Evolutionary conservation across 2,113 vertebrate species (phyloP).

Genomic region (Gnathonemus echidnorhynchus): DNA sequence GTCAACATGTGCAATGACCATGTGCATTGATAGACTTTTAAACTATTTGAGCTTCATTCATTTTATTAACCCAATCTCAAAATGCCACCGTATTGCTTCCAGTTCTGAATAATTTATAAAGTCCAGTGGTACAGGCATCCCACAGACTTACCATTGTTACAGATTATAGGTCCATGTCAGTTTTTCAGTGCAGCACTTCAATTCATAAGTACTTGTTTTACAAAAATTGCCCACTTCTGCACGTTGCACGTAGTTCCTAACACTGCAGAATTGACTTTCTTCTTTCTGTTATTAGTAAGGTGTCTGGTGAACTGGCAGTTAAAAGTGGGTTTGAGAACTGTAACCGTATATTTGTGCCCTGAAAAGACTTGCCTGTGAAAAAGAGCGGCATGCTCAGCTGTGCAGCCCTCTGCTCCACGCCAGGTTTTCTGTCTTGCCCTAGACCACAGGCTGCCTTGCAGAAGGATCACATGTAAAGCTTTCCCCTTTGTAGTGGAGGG

Average conservation of each 20-base stretch:
- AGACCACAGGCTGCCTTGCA: constrained; percentile 71
- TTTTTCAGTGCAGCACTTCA: not conserved
- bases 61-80: not conserved
- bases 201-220: not conserved
- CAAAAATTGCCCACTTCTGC: not conserved
- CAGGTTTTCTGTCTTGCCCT: constrained; percentile 68
- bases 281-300: not conserved
- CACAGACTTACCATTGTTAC: not conserved
- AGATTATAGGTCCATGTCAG: not conserved
- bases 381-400: not conserved
- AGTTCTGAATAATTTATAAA: not conserved
- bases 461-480: constrained; percentile 84
- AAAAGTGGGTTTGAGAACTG: not conserved
- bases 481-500: constrained; percentile 80
- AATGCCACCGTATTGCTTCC: not conserved
- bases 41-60: not conserved
- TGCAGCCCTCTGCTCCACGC: constrained; percentile 58
- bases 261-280: not conserved
- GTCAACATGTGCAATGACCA: not conserved
- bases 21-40: not conserved
- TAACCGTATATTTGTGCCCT: constrained; percentile 5
- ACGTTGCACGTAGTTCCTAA: not conserved
- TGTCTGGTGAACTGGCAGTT: not conserved
- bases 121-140: not conserved
- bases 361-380: not conserved